Base-by-base conservation (phyloP, 1,140 invertebrate species). In the Brachionus plicatilis region DNA sequence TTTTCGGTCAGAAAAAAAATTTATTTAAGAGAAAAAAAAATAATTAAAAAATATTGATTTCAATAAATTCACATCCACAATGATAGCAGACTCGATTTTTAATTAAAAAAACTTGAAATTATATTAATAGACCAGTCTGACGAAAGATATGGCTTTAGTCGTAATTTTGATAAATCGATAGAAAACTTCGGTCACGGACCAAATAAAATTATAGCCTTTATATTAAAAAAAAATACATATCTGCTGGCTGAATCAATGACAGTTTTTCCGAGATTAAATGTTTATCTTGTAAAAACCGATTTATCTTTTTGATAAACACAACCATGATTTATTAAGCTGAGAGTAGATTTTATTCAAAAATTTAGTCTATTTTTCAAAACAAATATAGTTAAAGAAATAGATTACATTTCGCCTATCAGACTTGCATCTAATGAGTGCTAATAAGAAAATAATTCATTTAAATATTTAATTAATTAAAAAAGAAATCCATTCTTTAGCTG, bases 31-130 rank as follows among this genome's bases (percentile, higher is more conserved):
- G 33, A 43, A 20, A 20, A 37, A n/a, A 33, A 68, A 68, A 68
- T 37, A 72, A 72, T 43, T 72, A 43, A 72, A 72, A 72, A 72
- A 72, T 72, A 72, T 72, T 72, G 68, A 72, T 72, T 72, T 72
- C 68, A 72, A 72, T 41, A 43, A 43, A 43, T 43, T 20, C 33
- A 72, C 68, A 72, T 72, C 17, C 14, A 43, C 33, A 41, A 72
- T 11, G 68, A 72, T 72, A 72, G 37, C 68, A 72, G 68, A 72
- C 68, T 72, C 33, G n/a, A 43, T 72, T 72, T 41, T 72, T 72
- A 72, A 72, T 43, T 43, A 72, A 72, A 72, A 72, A 72, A 72
- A 72, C 68, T 72, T 41, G 68, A 72, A 43, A 43, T 72, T 43
- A 41, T 72, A 72, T 41, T 72, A 72, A 72, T 72, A 72, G 41